Evolutionary conservation across 1,140 invertebrate species (phyloP), one percentile per base, ranked within the genome.

Genomic region (Delia radicum): DNA sequence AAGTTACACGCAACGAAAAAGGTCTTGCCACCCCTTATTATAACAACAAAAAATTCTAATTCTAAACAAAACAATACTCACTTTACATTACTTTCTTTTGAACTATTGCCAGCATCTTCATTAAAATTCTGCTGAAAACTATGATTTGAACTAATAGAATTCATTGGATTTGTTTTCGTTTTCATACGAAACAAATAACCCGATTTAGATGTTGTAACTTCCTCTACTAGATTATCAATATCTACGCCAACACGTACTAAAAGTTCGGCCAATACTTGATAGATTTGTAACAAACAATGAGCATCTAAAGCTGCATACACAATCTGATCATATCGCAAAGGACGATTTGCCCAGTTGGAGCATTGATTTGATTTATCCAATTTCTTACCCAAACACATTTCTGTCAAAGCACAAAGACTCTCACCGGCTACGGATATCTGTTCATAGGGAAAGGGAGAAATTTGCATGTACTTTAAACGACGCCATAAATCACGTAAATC

Each of bases 291-390:
- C 21, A 96, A 84, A 80, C 94, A 94, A 81, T 90, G 93, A 0
- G 93, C 93, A 87, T 95, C 94, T 15, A 94, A 82, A 10, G 94
- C 93, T 91, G 94, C 94, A 88, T 96, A 96, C 46, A 87, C 85
- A 26, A 94, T 89, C 87, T 96, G 95, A 76, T 89, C 89, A 37
- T 89, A 82, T 15, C 94, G 84, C 12, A 96, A 82, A 3, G 95
- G 95, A 78, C 95, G 86, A 79, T 89, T 89, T 76, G 94, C 92
- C 94, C 94, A 96, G 87, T 96, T 93, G 0, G 94, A 95, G 87
- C 94, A 94, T 79, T 95, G 94, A 84, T 96, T 93, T 3, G 88
- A 88, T 86, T 96, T 96, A 81, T 94, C 90, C 0, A 96, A 84
- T 62, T 90, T 90, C 73, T 89, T 88, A 6, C 94, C 94, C 37